Conservation (phyloP, 2,797 vertebrate genomes). For the Ctenopoma kingsleyae region DNA sequence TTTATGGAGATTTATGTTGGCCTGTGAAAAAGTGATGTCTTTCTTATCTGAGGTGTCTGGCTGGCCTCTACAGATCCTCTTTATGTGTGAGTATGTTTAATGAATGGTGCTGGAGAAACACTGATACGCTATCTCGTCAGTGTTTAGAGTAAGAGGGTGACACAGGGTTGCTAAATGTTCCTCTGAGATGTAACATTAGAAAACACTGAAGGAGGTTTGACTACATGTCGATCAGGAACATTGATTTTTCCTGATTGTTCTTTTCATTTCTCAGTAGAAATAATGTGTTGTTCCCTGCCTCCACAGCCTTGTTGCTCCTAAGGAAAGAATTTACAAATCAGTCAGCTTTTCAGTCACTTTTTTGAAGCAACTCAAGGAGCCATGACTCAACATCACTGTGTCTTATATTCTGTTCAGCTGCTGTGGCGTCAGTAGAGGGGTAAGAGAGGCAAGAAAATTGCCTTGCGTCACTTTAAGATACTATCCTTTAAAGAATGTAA, state of each 20-base stretch:
- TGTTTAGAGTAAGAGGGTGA: conserved; percentile 21
- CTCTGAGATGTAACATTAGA: conserved; percentile 10
- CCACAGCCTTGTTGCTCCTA: background rate
- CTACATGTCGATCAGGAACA: background rate
- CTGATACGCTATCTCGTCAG: conserved; percentile 48
- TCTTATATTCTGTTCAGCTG: background rate
- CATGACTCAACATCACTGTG: conserved; percentile 3
- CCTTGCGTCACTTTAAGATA: too few species aligned
- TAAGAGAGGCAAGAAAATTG: background rate
- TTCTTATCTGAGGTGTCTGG: conserved; percentile 45
- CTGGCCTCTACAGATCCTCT: conserved; percentile 4
- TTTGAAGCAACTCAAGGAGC: background rate
- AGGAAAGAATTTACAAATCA: conserved; percentile 22
- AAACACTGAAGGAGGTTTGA: conserved; percentile 1
- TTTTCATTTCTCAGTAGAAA: conserved; percentile 6
- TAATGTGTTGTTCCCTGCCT: background rate
- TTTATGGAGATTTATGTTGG: conserved; percentile 48
- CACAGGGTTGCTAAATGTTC: conserved; percentile 3
- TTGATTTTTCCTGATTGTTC: background rate
- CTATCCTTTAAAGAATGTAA: too few species aligned
- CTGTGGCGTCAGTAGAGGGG: background rate
- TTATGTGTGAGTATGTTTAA: conserved; percentile 36
- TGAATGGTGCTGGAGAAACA: conserved; percentile 56
- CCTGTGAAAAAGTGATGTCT: conserved; percentile 47
- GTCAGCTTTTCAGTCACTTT: conserved; percentile 5